Evolutionary conservation across 2,888 invertebrate genomes (phyloP), one percentile per base, ranked within the genome.

Genomic region (Acrocyrtus sp.): DNA sequence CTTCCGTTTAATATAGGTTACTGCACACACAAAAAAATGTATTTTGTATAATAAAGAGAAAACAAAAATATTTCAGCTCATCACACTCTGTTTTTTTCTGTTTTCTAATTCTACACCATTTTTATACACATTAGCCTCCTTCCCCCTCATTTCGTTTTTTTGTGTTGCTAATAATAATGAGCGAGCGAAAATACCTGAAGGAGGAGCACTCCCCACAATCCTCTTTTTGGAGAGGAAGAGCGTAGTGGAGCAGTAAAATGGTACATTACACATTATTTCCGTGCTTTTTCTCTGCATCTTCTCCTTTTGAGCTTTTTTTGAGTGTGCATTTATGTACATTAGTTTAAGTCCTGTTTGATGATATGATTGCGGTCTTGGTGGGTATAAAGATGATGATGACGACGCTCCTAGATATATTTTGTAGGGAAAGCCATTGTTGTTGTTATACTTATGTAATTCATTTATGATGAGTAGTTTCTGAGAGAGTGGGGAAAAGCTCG

Each of bases 381-480:
- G 45, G 19, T 3, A n/a, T n/a, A n/a, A 27, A 17, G 47, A 60
- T 26, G 45, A 58, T 58, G 57, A 45, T 43, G 45, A 58, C 34
- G n/a, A n/a, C n/a, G n/a, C n/a, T 22, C 34, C 39, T n/a, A 61
- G 47, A 56, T 56, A 22, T 24, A 26, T 65, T 47, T 56, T 43
- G 54, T 19, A 54, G 43, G 43, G 51, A 43, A 34, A 34, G 26
- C 50, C 45, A 43, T 8, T 41, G 57, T 53, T 60, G 51, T 53
- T 45, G 68, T 68, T 47, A 50, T 57, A 26, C 57, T 54, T 45
- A 17, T n/a, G n/a, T 65, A 65, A 67, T 68, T 51, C 26, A 6
- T 17, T 67, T 60, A 67, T 43, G 43, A 67, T 67, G 58, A 67
- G 53, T 17, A 51, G 6, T 21, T 26, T 48, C 51, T 26, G 21